Percentiles rank a stretch among this genome's conserved stretches.
Conservation (phyloP, 2,888 invertebrate genomes). For the Anthophora plumipes region DNA sequence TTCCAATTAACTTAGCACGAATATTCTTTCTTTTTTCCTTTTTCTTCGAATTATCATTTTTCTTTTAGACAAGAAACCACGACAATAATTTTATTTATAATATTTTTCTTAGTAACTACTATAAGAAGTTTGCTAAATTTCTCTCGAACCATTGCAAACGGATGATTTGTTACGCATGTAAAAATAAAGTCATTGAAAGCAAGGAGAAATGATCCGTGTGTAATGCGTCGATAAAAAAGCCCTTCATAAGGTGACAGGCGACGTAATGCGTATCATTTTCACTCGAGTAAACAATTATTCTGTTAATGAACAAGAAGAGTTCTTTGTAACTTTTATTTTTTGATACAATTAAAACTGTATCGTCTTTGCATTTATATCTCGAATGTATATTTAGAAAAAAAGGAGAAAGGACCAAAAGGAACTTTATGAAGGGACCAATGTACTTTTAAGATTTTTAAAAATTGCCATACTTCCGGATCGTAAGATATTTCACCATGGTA, state of each 20-base stretch:
- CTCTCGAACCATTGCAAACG: conserved; percentile 23
- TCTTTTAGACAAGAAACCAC: conserved; percentile 24
- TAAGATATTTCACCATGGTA: conserved; percentile 22
- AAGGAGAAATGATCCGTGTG: conserved; percentile 26
- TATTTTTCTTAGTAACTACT: conserved; percentile 1
- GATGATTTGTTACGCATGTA: not conserved
- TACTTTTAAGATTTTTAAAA: conserved; percentile 9
- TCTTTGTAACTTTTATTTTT: not conserved
- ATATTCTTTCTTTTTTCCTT: too few relatives aligned
- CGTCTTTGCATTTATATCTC: not conserved
- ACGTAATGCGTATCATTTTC: not conserved
- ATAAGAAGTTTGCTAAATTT: conserved; percentile 19
- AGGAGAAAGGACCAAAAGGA: not conserved
- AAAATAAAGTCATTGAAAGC: not conserved
- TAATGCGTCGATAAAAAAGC: conserved; percentile 5
- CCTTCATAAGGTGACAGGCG: conserved; percentile 13
- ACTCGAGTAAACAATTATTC: not conserved
- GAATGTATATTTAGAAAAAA: too few relatives aligned
- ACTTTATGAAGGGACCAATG: conserved; percentile 31
- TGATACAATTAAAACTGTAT: not conserved
- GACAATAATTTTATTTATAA: conserved; percentile 40
- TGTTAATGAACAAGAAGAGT: conserved; percentile 1
- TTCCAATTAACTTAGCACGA: too few relatives aligned
- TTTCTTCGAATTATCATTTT: too few relatives aligned
- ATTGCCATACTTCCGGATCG: conserved; percentile 44